Evolutionary conservation across 2,113 vertebrate genomes (phyloP), one percentile per base, ranked within the genome.

Genomic region (Macquaria australasica): DNA sequence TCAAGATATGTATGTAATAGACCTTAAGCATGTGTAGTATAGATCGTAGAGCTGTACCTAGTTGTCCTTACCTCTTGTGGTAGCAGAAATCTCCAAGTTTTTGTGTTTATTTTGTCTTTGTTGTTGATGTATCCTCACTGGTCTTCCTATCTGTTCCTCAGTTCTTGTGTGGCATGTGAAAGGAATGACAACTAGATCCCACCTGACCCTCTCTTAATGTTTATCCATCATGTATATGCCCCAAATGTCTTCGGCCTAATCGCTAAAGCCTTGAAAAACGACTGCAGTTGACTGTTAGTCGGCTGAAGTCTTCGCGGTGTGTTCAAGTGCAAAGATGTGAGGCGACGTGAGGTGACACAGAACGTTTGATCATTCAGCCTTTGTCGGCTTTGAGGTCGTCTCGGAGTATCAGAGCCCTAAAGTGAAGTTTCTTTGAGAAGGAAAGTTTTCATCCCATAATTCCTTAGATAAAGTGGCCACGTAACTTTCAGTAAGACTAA

Each of bases 131-230:
- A 7, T 86, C 63, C 10, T 77, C 56, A 74, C 81, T 70, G 25
- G 37, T 75, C 77, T 37, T 71, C 59, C 45, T 74, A 34, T 72
- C 31, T 74, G 14, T 81, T 77, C 39, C 37, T 77, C 9, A 56
- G 34, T 68, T 58, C 25, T 48, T 77, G 31, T 75, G 21, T 11
- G 25, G 87, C 90, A 89, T 88, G 81, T 84, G 51, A 78, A 73
- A 74, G 34, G 64, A 86, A 80, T 86, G 76, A 75, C 6, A 67
- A 69, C 64, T 78, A 16, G 55, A 41, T 59, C 78, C 25, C 8
- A 43, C 39, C 69, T 76, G n/a, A 86, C 66, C 64, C 73, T 74
- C 51, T 77, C 73, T 66, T 31, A 73, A 79, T 86, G 58, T 87
- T 79, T 77, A 73, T 71, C 73, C 77, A 70, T 83, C 51, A 34